Conservation (phyloP, 2,888 invertebrate genomes). For the Lithophane ornitopus region DNA sequence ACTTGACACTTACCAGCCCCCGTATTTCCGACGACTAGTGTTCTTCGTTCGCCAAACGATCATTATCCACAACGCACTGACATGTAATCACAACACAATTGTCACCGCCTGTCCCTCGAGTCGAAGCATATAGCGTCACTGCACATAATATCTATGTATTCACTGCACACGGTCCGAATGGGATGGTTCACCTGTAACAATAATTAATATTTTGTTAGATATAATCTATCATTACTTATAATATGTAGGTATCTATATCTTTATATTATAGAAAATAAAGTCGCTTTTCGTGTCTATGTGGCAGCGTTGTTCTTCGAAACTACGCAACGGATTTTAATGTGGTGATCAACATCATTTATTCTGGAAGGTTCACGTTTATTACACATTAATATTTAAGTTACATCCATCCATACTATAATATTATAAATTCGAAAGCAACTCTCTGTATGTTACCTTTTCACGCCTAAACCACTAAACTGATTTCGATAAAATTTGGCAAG, state of each 20-base stretch:
- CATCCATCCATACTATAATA: too few relatives aligned
- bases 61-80: slow-evolving; percentile 81
- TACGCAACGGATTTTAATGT: neutral
- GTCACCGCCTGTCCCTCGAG: slow-evolving; percentile 83
- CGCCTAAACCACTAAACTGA: too few relatives aligned
- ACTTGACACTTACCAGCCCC: slow-evolving; percentile 79
- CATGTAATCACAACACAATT: slow-evolving; percentile 79
- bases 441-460: too few relatives aligned
- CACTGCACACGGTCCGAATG: slow-evolving; percentile 72
- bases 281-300: neutral
- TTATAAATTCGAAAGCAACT: too few relatives aligned
- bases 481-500: too few relatives aligned
- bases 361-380: too few relatives aligned
- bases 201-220: slow-evolving; percentile 3
- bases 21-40: slow-evolving; percentile 87
- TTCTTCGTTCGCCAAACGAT: slow-evolving; percentile 84
- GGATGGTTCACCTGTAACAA: slow-evolving; percentile 73
- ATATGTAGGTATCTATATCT: neutral
- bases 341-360: too few relatives aligned
- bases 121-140: slow-evolving; percentile 71
- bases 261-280: too few relatives aligned
- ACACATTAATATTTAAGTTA: too few relatives aligned
- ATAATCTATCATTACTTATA: neutral
- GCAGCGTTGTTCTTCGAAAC: neutral
- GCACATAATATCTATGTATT: slow-evolving; percentile 81